Base-by-base conservation (phyloP, 2,797 vertebrate genomes). In the Trachops cirrhosus region DNA sequence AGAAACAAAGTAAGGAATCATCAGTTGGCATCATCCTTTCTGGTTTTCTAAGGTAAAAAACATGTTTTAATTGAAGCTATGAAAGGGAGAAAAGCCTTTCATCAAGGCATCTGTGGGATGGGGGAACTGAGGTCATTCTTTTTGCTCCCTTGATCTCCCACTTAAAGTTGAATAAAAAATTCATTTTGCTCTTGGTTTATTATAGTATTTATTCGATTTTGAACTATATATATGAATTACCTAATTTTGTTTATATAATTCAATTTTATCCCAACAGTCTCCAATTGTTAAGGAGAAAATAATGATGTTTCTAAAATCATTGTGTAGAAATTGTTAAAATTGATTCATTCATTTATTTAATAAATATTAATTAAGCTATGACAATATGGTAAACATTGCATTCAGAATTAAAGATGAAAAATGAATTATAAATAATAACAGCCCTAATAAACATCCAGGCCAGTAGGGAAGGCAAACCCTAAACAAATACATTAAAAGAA, bases 1-100 rank as follows among this genome's bases (percentile, higher is more conserved):
- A 89, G 73, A 89, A 96, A 48, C 29, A 26, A 95, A 96, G 90
- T 75, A 77, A 96, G 67, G 50, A 86, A 64, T 91, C 64, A 78
- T 70, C 32, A 78, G 52, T 85, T 89, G 77, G 62, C 50, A 91
- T 39, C 12, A 59, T 46, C 21, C n/a, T 59, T 68, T 93, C 10
- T 84, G 24, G 54, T 95, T 93, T 52, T 89, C 37, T 73, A 46
- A 84, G 46, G 37, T 86, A 32, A 39, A 94, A 93, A 93, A 82
- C 3, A 37, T 68, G n/a, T 64, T 86, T 80, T 70, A 74, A 64
- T 15, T 86, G 29, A 84, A 82, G 54, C 16, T 15, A 29, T 19
- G 12, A 12, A 52, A 70, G n/a, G 1, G 6, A 93, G 46, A 82
- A 86, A 83, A 74, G 9, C 5, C 1, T 15, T 32, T 95, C 19